Percentiles rank a stretch among this genome's conserved stretches.
Evolutionary conservation across 92 coral and sea anemone species (phyloP).

Genomic region (Umimayanthus kanabou): DNA sequence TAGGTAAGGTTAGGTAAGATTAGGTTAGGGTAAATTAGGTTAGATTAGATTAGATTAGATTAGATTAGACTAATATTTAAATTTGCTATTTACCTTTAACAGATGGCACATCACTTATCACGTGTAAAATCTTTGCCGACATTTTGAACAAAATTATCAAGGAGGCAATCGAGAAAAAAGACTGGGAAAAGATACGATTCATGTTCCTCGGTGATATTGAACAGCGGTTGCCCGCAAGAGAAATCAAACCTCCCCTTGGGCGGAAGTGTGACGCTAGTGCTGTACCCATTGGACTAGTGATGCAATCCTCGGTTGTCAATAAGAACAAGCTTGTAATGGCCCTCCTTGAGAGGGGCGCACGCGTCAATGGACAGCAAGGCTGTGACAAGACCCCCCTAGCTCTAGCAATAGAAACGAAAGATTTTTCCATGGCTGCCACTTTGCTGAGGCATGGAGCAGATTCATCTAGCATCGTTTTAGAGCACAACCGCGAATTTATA

Average conservation of each 20-base stretch:
- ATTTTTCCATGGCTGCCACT: conserved; percentile 56
- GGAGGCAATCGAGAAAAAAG: conserved; percentile 48
- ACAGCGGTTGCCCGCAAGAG: conserved; percentile 4
- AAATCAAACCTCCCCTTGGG: conserved; percentile 26
- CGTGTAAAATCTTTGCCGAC: conserved; percentile 45
- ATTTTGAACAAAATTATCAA: conserved; percentile 46
- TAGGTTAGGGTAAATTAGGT: no score
- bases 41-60: no score
- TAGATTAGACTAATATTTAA: no score
- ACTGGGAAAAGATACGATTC: conserved; percentile 51
- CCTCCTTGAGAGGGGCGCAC: conserved; percentile 54
- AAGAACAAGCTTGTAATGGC: conserved; percentile 41
- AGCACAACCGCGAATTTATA: conserved; percentile 20
- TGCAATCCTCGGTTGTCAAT: conserved; percentile 51
- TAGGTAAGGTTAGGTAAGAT: no score
- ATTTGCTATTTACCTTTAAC: neutral
- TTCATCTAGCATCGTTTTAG: conserved; percentile 52
- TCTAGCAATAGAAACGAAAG: conserved; percentile 51
- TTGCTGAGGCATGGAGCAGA: conserved; percentile 66
- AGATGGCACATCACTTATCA: conserved; percentile 54
- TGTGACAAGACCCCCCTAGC: conserved; percentile 52
- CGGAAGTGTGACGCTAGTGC: conserved; percentile 24
- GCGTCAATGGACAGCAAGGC: conserved; percentile 49
- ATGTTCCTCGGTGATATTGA: conserved; percentile 50
- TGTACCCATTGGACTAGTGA: conserved; percentile 66